Evolutionary conservation across 2,113 vertebrate species (phyloP).

Genomic region (Danionella cerebrum): DNA sequence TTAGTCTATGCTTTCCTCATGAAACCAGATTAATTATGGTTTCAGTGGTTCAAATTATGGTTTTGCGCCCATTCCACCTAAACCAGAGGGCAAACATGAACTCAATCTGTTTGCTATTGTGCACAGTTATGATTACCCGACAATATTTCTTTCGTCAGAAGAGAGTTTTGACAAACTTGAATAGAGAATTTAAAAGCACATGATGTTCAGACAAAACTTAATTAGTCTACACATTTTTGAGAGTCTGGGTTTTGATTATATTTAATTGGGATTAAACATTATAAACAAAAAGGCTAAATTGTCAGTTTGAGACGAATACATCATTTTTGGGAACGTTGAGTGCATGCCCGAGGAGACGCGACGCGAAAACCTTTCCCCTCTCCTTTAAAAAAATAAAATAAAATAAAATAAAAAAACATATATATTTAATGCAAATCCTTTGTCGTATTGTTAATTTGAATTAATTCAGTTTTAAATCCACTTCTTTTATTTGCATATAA

Average conservation of each 20-base stretch:
- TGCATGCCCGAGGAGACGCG: too few species aligned
- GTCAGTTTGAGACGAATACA: not conserved
- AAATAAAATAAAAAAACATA: too few species aligned
- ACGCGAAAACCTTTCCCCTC: too few species aligned
- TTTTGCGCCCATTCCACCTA: not conserved
- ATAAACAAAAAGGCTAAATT: not conserved
- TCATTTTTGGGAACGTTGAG: not conserved
- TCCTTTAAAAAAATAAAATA: too few species aligned
- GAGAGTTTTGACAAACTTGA: not conserved
- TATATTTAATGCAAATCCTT: too few species aligned
- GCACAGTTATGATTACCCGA: not conserved
- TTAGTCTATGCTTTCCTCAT: conserved; percentile 32
- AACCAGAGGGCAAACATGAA: not conserved
- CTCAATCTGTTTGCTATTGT: not conserved
- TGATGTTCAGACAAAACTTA: not conserved
- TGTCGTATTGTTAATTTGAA: too few species aligned
- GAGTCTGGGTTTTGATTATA: not conserved
- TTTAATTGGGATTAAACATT: not conserved
- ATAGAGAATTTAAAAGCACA: not conserved
- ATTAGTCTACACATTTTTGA: not conserved
- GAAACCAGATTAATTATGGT: conserved; percentile 37
- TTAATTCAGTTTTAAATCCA: too few species aligned
- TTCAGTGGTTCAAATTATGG: conserved; percentile 14
- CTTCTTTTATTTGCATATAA: too few species aligned
- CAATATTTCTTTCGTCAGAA: not conserved